Base-by-base conservation (phyloP, 2,113 vertebrate species). In the Crypturellus undulatus region DNA sequence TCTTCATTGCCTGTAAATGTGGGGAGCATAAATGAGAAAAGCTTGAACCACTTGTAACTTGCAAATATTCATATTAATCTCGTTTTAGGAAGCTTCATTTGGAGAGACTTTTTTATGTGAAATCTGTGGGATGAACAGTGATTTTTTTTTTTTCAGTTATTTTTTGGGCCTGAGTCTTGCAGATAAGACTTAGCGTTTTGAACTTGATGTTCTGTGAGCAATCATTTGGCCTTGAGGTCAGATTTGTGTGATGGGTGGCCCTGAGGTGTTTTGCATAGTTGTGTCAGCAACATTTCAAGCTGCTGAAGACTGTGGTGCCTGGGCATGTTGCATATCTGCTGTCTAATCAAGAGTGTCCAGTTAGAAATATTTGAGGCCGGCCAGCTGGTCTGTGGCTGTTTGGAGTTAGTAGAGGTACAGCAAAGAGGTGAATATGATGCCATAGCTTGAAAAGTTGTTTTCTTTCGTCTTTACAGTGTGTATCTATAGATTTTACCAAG, bases 351-450 rank as follows among this genome's bases (percentile, higher is more conserved):
- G 51, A 62, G 83, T 63, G 67, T 20, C 22, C 15, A 26, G 34
- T 22, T 47, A 3, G 30, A 34, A 83, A 5, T 40, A 32, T 51
- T 26, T 5, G 10, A 47, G 51, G 30, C n/a, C 9, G 4, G 18
- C 16, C 22, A 0, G 1, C 7, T 24, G 28, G 28, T 22, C 28
- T 70, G 36, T 5, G 49, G n/a, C 19, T 69, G 73, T 51, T 14
- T 36, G 7, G 30, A 18, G 38, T 6, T 51, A 18, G 51, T 17
- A 15, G 1, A 11, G 40, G 7, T 28, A 12, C 6, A 25, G 10
- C n/a, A 42, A 54, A 28, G 47, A 45, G 62, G 2, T 26, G 51
- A 2, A 0, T 0, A 8, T 15, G 17, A 28, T n/a, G 14, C 34
- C 25, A 88, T 8, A 9, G 2, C 12, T 43, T 45, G 52, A 42